Percentiles rank a stretch among this genome's conserved stretches.
Evolutionary conservation across 2,113 vertebrate species (phyloP).

Genomic region (Climacteris rufus): DNA sequence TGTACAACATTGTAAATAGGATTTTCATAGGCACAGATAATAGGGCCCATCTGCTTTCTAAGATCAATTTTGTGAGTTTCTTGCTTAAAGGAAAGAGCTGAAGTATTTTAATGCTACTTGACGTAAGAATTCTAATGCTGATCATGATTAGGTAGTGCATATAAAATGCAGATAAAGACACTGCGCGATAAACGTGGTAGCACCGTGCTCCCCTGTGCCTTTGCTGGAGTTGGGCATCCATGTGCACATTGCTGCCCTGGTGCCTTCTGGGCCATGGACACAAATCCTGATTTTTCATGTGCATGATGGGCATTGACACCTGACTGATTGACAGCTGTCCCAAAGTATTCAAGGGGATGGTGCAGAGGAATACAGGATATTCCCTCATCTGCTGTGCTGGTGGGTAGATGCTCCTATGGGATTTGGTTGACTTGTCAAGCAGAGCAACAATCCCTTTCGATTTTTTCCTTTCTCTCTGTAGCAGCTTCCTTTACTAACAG

Average conservation of each 20-base stretch:
- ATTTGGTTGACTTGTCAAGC: neutral
- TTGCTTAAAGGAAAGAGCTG: constrained; percentile 42
- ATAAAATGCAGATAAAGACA: neutral
- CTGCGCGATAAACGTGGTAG: neutral
- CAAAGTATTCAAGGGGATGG: neutral
- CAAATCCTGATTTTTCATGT: neutral
- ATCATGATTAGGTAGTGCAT: neutral
- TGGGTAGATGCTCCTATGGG: neutral
- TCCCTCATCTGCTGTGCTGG: neutral
- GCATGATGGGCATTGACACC: neutral
- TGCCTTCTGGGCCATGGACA: neutral
- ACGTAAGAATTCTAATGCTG: constrained; percentile 7
- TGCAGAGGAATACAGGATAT: neutral
- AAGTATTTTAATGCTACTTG: constrained; percentile 33
- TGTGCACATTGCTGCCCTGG: rapidly evolving
- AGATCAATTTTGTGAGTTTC: constrained; percentile 58
- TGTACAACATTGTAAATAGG: constrained; percentile 78
- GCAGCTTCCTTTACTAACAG: neutral
- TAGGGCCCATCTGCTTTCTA: constrained; percentile 77
- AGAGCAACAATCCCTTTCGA: neutral
- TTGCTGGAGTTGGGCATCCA: neutral
- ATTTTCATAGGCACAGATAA: constrained; percentile 77
- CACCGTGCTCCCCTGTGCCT: neutral
- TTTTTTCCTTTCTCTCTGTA: neutral
- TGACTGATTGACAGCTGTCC: constrained; percentile 38